A percentile compares a stretch with the other conserved stretches of the same genome.
phyloP scores from a whole-genome alignment of 2,113 vertebrate genomes.

The Condylura cristata region DNA sequence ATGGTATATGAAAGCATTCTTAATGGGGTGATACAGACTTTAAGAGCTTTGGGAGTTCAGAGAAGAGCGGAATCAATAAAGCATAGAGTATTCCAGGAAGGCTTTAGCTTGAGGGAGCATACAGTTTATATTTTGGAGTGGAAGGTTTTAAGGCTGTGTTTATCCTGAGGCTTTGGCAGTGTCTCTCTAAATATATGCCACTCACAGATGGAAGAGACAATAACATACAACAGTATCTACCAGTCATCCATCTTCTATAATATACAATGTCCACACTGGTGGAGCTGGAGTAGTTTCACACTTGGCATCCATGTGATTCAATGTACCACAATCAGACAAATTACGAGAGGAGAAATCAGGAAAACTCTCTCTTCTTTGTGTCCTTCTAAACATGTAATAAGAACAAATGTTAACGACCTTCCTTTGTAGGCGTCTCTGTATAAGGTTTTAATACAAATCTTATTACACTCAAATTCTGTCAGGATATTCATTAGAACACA shows the following conservation, averaged over 20 bases:
- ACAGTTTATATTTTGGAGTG: slow-evolving; percentile 49
- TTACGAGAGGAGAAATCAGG: neutral
- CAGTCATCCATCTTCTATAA: neutral
- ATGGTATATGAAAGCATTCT: slow-evolving; percentile 34
- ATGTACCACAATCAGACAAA: neutral
- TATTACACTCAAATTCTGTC: slow-evolving; percentile 81
- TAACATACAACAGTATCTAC: neutral
- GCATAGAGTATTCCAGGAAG: slow-evolving; percentile 57
- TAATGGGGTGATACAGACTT: slow-evolving; percentile 49
- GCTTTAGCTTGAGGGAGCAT: slow-evolving; percentile 39
- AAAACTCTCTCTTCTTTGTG: slow-evolving; percentile 48
- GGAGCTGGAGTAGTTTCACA: neutral
- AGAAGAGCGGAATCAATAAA: slow-evolving; percentile 56
- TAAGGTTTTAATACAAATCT: slow-evolving; percentile 84
- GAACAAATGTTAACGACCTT: slow-evolving; percentile 83
- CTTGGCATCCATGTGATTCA: neutral
- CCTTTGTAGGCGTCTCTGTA: slow-evolving; percentile 71
- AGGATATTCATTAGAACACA: slow-evolving; percentile 81
- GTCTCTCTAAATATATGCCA: slow-evolving; percentile 50
- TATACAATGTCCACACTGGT: neutral
- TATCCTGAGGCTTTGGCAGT: slow-evolving; percentile 47
- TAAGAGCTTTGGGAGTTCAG: slow-evolving; percentile 52
- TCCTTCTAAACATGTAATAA: slow-evolving; percentile 77
- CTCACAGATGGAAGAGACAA: slow-evolving; percentile 3
- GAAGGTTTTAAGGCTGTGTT: slow-evolving; percentile 59